Conservation (phyloP, 2,113 vertebrate genomes). For the Pan troglodytes region DNA sequence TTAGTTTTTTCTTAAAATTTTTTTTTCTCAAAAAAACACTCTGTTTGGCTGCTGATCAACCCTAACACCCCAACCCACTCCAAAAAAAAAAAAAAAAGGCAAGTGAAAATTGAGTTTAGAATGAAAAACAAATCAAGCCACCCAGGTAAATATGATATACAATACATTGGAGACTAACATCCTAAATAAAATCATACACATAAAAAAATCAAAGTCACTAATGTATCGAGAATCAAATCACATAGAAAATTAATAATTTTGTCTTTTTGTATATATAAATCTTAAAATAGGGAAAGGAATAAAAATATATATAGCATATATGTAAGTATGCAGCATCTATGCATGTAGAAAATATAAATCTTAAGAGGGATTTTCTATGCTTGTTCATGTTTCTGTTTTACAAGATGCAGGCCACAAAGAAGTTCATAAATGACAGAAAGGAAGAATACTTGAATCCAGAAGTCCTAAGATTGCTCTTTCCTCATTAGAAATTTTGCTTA, state of each 20-base stretch:
- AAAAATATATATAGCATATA: not conserved
- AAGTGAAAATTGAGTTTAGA: conserved; percentile 73
- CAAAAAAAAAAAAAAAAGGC: not conserved
- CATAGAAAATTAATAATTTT: conserved; percentile 31
- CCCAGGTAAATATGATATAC: conserved; percentile 63
- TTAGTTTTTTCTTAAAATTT: conserved; percentile 80
- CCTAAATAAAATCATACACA: conserved; percentile 23
- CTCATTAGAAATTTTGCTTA: not conserved
- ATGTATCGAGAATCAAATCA: conserved; percentile 5
- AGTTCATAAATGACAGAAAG: not conserved
- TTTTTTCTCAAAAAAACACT: conserved; percentile 75
- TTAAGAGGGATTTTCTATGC: not conserved
- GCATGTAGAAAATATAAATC: not conserved
- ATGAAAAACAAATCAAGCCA: conserved; percentile 67
- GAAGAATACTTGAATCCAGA: not conserved
- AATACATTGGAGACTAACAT: conserved; percentile 53
- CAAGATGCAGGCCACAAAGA: not conserved
- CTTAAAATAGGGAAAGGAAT: not conserved
- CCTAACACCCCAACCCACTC: too few relatives aligned
- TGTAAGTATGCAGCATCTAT: too few relatives aligned
- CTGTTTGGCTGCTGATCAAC: not conserved
- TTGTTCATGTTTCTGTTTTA: not conserved
- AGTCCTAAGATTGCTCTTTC: not conserved
- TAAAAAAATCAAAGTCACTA: conserved; percentile 40
- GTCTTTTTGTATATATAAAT: not conserved